Conservation (phyloP, 2,888 invertebrate species). For the Eristalinus sepulchralis region DNA sequence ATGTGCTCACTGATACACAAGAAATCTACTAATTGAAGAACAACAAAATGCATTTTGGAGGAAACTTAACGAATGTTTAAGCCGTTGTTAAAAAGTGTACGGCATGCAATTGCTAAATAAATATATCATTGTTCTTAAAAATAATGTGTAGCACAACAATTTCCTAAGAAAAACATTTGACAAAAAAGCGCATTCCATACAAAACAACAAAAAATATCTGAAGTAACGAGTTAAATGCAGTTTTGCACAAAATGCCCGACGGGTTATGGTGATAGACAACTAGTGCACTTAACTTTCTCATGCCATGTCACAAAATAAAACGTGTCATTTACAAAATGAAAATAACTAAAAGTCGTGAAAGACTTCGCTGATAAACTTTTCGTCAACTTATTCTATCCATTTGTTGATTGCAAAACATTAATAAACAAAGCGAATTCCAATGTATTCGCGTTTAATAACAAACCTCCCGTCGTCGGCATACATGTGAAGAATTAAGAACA, state of each 20-base stretch:
- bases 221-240: not conserved
- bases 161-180: no score
- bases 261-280: not conserved
- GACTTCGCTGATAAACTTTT: not conserved
- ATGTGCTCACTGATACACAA: no score
- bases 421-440: not conserved
- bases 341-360: not conserved
- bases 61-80: no score
- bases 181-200: no score
- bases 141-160: no score
- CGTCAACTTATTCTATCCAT: not conserved
- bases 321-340: not conserved
- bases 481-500: not conserved
- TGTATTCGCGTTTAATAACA: not conserved
- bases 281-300: not conserved
- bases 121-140: no score
- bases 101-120: no score
- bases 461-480: not conserved
- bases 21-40: no score
- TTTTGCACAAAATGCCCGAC: not conserved
- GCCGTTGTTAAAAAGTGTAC: no score
- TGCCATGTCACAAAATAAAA: not conserved
- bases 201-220: no score
- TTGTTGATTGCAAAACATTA: not conserved
- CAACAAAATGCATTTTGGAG: no score